Evolutionary conservation across 92 coral and sea anemone genomes (phyloP).

Genomic region (Paragorgia papillata): DNA sequence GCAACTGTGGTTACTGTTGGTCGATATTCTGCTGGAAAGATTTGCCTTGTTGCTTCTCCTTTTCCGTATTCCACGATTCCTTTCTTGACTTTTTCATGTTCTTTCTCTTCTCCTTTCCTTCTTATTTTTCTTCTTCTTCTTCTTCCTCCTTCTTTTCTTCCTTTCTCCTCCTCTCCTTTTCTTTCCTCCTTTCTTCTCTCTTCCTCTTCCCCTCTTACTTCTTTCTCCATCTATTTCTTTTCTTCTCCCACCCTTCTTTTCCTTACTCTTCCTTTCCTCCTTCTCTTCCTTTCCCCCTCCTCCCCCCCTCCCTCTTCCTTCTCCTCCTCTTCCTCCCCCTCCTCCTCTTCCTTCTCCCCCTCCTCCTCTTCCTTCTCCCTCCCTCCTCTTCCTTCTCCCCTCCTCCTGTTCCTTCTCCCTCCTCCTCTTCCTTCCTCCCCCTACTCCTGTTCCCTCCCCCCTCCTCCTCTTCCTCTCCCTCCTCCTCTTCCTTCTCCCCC

Average conservation of each 20-base stretch:
- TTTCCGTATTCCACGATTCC: no score
- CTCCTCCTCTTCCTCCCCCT: neutral
- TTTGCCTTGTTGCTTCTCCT: no score
- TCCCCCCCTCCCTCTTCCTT: neutral
- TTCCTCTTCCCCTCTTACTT: neutral
- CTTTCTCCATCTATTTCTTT: neutral
- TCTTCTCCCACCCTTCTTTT: neutral
- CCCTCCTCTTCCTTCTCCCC: neutral
- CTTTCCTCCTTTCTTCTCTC: neutral
- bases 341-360: neutral
- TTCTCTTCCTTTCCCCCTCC: neutral
- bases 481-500: no score
- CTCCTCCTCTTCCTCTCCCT: no score
- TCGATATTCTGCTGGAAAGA: no score
- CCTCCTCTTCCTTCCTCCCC: neutral
- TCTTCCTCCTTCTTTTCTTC: neutral
- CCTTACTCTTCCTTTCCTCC: neutral
- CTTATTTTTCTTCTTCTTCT: neutral
- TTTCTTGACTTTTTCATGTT: no score
- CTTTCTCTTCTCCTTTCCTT: conserved; percentile 2
- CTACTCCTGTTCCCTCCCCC: neutral
- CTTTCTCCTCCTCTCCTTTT: neutral
- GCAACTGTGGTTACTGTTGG: no score
- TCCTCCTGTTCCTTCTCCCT: neutral
- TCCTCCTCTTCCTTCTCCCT: neutral